Conservation (phyloP, 2,888 invertebrate genomes). For the Beris morrisii region DNA sequence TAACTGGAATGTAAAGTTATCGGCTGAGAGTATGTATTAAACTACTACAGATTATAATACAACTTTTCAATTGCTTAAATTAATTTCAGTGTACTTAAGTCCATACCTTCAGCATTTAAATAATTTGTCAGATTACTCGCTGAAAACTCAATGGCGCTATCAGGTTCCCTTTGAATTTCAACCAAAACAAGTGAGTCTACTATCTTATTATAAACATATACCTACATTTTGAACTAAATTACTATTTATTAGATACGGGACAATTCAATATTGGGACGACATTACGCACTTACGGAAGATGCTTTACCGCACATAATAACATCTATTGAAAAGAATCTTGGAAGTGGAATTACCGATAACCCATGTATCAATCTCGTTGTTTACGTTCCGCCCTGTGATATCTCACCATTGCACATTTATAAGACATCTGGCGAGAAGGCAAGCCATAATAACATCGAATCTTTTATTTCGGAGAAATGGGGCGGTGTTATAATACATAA, state of each 20-base stretch:
- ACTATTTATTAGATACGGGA: conserved; percentile 47
- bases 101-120: conserved; percentile 74
- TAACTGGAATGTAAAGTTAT: conserved; percentile 68
- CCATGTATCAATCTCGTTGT: conserved; percentile 84
- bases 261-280: conserved; percentile 58
- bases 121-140: conserved; percentile 73
- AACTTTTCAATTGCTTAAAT: too few relatives aligned
- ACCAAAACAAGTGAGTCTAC: conserved; percentile 62
- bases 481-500: conserved; percentile 83
- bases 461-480: conserved; percentile 86
- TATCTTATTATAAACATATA: not conserved
- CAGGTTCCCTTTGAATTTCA: conserved; percentile 76
- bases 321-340: conserved; percentile 82
- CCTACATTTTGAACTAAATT: not conserved
- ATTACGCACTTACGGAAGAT: conserved; percentile 68
- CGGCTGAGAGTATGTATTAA: conserved; percentile 63
- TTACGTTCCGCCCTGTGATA: conserved; percentile 75
- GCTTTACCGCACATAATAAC: conserved; percentile 82
- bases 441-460: conserved; percentile 61
- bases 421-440: conserved; percentile 58
- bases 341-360: conserved; percentile 78
- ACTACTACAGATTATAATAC: not conserved
- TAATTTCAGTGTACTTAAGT: conserved; percentile 69
- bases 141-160: conserved; percentile 89
- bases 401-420: conserved; percentile 70